phyloP scores from a whole-genome alignment of 1,140 invertebrate genomes.

The Streblospio benedicti region DNA sequence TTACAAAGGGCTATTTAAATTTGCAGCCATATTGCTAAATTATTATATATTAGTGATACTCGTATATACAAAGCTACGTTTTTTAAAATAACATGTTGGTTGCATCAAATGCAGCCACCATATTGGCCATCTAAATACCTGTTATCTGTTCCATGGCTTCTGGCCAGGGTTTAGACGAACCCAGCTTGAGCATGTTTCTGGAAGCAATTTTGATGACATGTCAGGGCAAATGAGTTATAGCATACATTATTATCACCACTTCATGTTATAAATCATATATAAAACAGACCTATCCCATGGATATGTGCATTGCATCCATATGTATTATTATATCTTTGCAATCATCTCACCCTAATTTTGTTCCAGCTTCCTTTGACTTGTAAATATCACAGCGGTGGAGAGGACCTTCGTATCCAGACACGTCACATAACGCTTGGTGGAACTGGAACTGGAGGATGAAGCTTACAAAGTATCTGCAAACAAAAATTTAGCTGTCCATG shows the following conservation, averaged over 20 bases:
- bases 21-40: too few species aligned
- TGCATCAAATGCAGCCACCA: too few species aligned
- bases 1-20: too few species aligned
- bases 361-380: constrained; percentile 64
- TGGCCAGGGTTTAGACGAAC: constrained; percentile 68
- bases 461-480: constrained; percentile 80
- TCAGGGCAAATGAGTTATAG: neutral
- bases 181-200: constrained; percentile 60
- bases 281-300: neutral
- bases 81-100: too few species aligned
- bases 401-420: constrained; percentile 57
- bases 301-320: neutral
- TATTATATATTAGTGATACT: too few species aligned
- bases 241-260: neutral
- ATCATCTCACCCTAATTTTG: constrained; percentile 25
- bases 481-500: neutral
- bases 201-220: neutral
- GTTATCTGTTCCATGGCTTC: constrained; percentile 69
- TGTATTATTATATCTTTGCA: neutral
- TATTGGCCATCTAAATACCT: constrained; percentile 56
- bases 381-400: constrained; percentile 86
- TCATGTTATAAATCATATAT: neutral
- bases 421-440: constrained; percentile 69
- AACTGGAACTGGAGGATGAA: constrained; percentile 86
- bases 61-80: too few species aligned